Base-by-base conservation (phyloP, 2,888 invertebrate genomes). In the Oscheius sp. region DNA sequence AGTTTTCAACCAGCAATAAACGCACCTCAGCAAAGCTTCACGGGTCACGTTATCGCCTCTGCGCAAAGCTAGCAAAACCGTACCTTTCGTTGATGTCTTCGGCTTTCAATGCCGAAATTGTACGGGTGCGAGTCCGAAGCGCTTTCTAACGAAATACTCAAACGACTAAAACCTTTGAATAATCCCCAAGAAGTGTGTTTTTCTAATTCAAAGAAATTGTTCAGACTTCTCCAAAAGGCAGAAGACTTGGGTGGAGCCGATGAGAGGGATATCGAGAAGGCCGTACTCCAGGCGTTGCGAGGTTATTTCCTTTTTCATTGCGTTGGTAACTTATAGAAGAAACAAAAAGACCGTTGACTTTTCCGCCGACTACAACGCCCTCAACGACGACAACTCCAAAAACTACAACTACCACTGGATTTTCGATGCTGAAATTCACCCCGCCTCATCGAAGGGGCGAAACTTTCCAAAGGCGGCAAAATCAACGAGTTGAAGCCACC, bases 1-100 rank as follows among this genome's bases (percentile, higher is more conserved):
- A 82, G 82, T 82, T 82, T 82, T 82, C 82, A 82, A 82, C 82
- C 82, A 82, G 82, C 82, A 82, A 82, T 82, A 82, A 82, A 82
- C 82, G 82, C 82, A 82, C 78, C 82, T 82, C 82, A 81, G 82
- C 79, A 79, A 75, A 76, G 80, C 82, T 81, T 82, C 82, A 82
- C 79, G 82, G 81, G 79, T 82, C 81, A 82, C 82, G 82, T 81
- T 82, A 82, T 82, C 81, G 82, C 82, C 81, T 77, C 80, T 80
- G 80, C 80, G 79, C 80, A 80, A 80, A 80, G 79, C 79, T 80
- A 45, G n/a, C n/a, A n/a, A n/a, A n/a, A n/a, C n/a, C n/a, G n/a
- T 23, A 3, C 48, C 5, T n/a, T 17, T 12, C 17, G n/a, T 48
- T 23, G 48, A 23, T 12, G n/a, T 10, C 12, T 37, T 37, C 8